phyloP scores from a whole-genome alignment of 1,140 invertebrate genomes.

The Drosophila pallidifrons region DNA sequence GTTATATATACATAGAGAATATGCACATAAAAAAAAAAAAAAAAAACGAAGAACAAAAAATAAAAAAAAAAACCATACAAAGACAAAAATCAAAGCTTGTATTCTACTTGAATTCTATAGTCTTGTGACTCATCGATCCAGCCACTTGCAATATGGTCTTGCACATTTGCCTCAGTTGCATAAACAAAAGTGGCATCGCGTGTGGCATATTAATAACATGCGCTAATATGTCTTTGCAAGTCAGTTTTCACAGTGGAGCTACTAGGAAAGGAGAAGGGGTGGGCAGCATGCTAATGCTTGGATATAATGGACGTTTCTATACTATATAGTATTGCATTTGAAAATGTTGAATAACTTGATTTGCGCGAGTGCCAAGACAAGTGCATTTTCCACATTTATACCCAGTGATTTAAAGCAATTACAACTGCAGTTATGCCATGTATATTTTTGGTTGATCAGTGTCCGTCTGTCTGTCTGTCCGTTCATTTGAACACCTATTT shows the following conservation, averaged over 20 bases:
- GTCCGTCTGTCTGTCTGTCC: no score
- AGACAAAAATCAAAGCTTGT: not conserved
- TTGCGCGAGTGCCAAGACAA: slow-evolving; percentile 40
- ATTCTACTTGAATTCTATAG: not conserved
- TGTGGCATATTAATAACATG: slow-evolving; percentile 34
- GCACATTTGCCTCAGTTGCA: slow-evolving; percentile 24
- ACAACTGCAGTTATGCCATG: no score
- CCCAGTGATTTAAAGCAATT: slow-evolving; percentile 1
- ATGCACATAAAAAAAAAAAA: not conserved
- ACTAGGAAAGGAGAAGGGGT: not conserved
- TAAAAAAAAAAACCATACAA: not conserved
- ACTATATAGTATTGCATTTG: slow-evolving; percentile 44
- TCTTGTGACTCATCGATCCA: slow-evolving; percentile 4
- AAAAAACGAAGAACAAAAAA: slow-evolving; percentile 14
- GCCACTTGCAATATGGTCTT: slow-evolving; percentile 14
- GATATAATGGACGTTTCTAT: not conserved
- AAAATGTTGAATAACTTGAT: slow-evolving; percentile 79
- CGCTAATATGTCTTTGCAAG: not conserved
- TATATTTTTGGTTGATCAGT: no score
- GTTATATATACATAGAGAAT: not conserved
- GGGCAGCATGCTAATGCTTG: not conserved
- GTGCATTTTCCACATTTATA: not conserved
- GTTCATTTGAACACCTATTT: no score
- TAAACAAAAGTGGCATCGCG: slow-evolving; percentile 38
- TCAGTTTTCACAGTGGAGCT: not conserved